These are phyloP conservation scores for Upupa epops DNA, from an alignment of 2,113 vertebrate genomes.

Conservation along the genomic window DNA sequence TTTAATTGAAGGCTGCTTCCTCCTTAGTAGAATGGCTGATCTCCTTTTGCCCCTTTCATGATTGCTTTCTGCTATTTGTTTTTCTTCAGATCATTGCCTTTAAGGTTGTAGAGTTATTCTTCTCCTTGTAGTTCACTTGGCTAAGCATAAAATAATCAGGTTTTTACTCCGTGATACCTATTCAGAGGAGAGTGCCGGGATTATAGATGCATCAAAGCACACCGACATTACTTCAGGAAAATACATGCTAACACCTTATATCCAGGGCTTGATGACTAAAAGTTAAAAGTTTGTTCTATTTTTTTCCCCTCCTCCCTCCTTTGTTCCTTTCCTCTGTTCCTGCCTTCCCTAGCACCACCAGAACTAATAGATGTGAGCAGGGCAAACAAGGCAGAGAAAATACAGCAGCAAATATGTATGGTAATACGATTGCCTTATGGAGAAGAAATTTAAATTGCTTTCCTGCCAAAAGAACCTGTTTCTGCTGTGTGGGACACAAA, in stretches of 20 bases:
- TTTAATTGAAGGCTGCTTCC: slow-evolving; percentile 65
- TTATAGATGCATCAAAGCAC: slow-evolving; percentile 14
- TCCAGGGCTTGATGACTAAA: neutral
- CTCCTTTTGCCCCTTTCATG: slow-evolving; percentile 38
- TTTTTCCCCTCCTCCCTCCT: neutral
- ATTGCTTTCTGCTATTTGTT: slow-evolving; percentile 53
- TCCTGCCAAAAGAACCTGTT: neutral
- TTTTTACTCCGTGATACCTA: slow-evolving; percentile 33
- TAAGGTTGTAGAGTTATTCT: slow-evolving; percentile 46
- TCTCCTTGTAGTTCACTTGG: slow-evolving; percentile 30
- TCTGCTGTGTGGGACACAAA: neutral
- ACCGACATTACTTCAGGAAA: slow-evolving; percentile 9
- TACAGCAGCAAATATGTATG: slow-evolving; percentile 23
- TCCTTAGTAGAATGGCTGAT: slow-evolving; percentile 3
- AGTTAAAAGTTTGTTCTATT: neutral
- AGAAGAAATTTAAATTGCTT: slow-evolving; percentile 56
- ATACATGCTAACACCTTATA: neutral
- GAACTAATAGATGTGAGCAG: slow-evolving; percentile 4
- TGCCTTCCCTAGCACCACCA: neutral
- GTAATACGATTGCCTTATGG: slow-evolving; percentile 41
- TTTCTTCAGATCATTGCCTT: slow-evolving; percentile 45
- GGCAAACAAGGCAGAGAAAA: slow-evolving; percentile 44
- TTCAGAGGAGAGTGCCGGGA: neutral
- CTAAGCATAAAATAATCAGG: slow-evolving; percentile 33
- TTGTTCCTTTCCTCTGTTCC: neutral